A percentile compares a stretch with the other conserved stretches of the same genome.
phyloP scores from a whole-genome alignment of 2,113 vertebrate genomes.

The Corydoras maculifer region DNA sequence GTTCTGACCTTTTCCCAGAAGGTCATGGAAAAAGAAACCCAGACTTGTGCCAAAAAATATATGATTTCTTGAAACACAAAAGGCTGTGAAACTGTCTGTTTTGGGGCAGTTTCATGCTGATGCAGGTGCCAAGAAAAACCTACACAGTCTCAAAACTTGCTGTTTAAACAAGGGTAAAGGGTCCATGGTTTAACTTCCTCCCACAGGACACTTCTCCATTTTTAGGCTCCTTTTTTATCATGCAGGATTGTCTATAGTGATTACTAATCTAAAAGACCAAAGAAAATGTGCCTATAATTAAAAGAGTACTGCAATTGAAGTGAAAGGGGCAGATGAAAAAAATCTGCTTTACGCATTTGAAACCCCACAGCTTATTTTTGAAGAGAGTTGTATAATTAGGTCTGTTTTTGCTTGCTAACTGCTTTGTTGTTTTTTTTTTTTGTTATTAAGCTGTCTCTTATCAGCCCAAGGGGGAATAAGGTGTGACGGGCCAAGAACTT shows the following conservation, averaged over 20 bases:
- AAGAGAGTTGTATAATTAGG: no score
- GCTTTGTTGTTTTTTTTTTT: not conserved
- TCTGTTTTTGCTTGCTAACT: not conserved
- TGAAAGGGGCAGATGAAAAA: not conserved
- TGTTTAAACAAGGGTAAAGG: slow-evolving; percentile 46
- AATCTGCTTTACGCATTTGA: not conserved
- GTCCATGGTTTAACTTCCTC: slow-evolving; percentile 42
- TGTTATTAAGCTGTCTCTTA: slow-evolving; percentile 43
- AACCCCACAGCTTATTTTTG: not conserved
- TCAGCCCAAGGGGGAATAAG: slow-evolving; percentile 45
- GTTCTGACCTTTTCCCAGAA: slow-evolving; percentile 36
- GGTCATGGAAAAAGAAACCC: slow-evolving; percentile 25
- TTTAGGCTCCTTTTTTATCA: slow-evolving; percentile 4
- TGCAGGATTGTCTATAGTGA: not conserved
- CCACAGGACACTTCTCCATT: slow-evolving; percentile 31
- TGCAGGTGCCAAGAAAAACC: slow-evolving; percentile 41
- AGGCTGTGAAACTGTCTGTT: slow-evolving; percentile 43
- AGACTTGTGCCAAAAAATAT: slow-evolving; percentile 40
- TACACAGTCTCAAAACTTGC: slow-evolving; percentile 43
- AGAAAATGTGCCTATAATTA: no score
- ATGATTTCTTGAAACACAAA: slow-evolving; percentile 45
- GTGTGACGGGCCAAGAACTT: slow-evolving; percentile 46
- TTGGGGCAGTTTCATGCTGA: slow-evolving; percentile 18
- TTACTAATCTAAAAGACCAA: no score
- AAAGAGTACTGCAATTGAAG: not conserved